A percentile compares a stretch with the other conserved stretches of the same genome.
Evolutionary conservation across 2,113 vertebrate species (phyloP).

Genomic region (Shinisaurus crocodilurus): DNA sequence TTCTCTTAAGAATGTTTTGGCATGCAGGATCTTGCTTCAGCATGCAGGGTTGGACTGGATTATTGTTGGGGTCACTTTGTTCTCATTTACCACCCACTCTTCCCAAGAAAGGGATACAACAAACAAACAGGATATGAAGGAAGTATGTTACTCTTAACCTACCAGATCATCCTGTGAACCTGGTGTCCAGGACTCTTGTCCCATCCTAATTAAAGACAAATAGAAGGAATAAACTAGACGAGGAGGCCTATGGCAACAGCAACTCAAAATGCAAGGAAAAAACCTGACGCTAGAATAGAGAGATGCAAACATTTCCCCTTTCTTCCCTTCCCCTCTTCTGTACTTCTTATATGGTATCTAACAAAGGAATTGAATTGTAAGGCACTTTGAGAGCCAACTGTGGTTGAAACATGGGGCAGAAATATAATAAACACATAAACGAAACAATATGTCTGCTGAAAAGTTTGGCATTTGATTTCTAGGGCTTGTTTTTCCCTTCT

Average conservation of each 20-base stretch:
- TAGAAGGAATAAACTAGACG: neutral
- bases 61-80: neutral
- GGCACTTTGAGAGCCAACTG: neutral
- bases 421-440: too few relatives aligned
- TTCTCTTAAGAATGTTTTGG: neutral
- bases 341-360: neutral
- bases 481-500: too few relatives aligned
- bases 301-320: neutral
- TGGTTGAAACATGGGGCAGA: neutral
- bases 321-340: neutral
- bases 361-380: neutral
- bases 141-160: neutral
- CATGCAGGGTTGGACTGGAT: neutral
- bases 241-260: neutral
- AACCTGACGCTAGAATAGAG: neutral
- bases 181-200: neutral
- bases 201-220: neutral
- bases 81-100: neutral
- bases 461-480: too few relatives aligned
- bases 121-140: neutral
- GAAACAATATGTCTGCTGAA: too few relatives aligned
- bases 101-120: neutral
- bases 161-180: neutral
- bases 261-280: neutral
- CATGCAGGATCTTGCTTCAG: slow-evolving; percentile 9